Evolutionary conservation across 2,888 invertebrate species (phyloP).

Genomic region (Lydus trimaculatus): DNA sequence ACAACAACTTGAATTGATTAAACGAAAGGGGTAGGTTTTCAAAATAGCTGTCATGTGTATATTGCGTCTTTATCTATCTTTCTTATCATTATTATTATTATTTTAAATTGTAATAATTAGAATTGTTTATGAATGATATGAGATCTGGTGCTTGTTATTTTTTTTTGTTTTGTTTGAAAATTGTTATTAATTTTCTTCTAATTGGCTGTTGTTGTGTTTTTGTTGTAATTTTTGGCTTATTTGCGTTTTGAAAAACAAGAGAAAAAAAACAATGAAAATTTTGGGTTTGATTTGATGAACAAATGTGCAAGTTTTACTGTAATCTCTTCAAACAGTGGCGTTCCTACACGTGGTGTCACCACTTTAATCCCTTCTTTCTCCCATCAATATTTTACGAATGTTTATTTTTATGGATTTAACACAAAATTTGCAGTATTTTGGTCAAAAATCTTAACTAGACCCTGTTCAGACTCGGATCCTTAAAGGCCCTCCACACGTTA

Average conservation of each 20-base stretch:
- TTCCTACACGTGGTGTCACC: too few species aligned
- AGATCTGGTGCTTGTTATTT: conserved; percentile 1
- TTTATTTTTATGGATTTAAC: too few species aligned
- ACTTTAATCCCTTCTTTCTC: too few species aligned
- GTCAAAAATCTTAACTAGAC: too few species aligned
- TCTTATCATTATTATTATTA: conserved; percentile 12
- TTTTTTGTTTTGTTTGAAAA: background rate
- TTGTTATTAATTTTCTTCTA: too few species aligned
- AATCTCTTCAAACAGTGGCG: conserved; percentile 2
- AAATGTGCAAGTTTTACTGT: conserved; percentile 50
- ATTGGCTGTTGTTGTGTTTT: conserved; percentile 10
- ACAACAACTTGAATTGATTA: conserved; percentile 79
- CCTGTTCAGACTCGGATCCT: too few species aligned
- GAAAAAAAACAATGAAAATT: too few species aligned
- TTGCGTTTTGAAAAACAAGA: conserved; percentile 15
- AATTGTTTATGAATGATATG: background rate
- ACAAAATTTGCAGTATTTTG: too few species aligned
- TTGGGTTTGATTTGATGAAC: conserved; percentile 34
- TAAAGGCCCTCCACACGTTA: too few species aligned
- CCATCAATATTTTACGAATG: too few species aligned
- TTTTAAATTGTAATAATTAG: conserved; percentile 9
- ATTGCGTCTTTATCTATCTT: conserved; percentile 25
- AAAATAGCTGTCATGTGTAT: conserved; percentile 28
- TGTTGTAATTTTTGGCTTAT: conserved; percentile 34
- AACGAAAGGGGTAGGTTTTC: conserved; percentile 77